A percentile compares a stretch with the other conserved stretches of the same genome.
Conservation (phyloP, 23 tunicate genomes). For the Aplidium turbinatum region DNA sequence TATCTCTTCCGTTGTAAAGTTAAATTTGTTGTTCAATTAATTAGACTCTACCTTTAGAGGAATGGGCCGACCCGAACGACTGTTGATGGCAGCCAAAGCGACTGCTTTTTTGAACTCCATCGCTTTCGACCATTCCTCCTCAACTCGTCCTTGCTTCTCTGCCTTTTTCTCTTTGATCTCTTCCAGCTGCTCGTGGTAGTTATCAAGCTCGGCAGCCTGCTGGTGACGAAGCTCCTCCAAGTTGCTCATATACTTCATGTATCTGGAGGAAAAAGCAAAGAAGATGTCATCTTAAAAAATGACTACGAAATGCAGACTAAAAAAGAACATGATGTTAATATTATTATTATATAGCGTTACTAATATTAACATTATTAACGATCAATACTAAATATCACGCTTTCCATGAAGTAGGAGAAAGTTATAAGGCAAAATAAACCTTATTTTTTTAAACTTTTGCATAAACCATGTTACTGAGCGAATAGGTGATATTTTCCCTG, state of each 20-base stretch:
- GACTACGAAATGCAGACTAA: neutral
- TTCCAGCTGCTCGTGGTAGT: slow-evolving; percentile 76
- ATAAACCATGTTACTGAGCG: too few relatives aligned
- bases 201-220: slow-evolving; percentile 65
- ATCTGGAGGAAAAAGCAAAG: too few relatives aligned
- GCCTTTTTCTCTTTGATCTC: slow-evolving; percentile 59
- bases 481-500: too few relatives aligned
- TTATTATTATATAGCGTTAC: too few relatives aligned
- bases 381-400: too few relatives aligned
- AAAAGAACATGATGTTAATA: too few relatives aligned
- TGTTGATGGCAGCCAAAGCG: slow-evolving; percentile 73
- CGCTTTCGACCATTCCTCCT: slow-evolving; percentile 82
- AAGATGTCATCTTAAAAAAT: too few relatives aligned
- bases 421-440: too few relatives aligned
- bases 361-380: too few relatives aligned
- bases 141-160: slow-evolving; percentile 78
- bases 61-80: slow-evolving; percentile 76
- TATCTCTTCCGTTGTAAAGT: neutral
- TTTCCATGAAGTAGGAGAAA: too few relatives aligned
- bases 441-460: too few relatives aligned
- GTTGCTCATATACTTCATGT: slow-evolving; percentile 90
- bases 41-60: slow-evolving; percentile 66
- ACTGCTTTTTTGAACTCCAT: slow-evolving; percentile 54
- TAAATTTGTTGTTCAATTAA: neutral
- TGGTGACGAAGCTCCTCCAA: slow-evolving; percentile 84